Percentiles rank a stretch among this genome's conserved stretches.
Evolutionary conservation across 2,797 vertebrate genomes (phyloP).

Genomic region (Molossus molossus): DNA sequence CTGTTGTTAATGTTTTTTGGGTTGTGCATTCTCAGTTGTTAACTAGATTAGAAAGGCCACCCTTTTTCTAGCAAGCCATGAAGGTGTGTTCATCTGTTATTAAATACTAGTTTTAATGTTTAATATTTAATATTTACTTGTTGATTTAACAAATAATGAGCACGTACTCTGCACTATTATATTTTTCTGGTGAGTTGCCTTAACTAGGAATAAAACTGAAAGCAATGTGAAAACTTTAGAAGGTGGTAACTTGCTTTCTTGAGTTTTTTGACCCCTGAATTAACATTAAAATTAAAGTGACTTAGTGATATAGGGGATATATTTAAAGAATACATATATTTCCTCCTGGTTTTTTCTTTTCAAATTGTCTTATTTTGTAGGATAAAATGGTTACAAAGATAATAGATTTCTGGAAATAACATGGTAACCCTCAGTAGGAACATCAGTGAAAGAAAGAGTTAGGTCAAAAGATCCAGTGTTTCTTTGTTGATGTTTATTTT

Average conservation of each 20-base stretch:
- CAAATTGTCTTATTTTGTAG: neutral
- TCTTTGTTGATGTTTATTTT: neutral
- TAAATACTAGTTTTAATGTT: slow-evolving; percentile 28
- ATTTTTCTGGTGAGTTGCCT: neutral
- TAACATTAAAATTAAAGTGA: slow-evolving; percentile 32
- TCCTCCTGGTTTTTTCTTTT: slow-evolving; percentile 9
- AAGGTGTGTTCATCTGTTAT: slow-evolving; percentile 9
- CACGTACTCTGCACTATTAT: neutral
- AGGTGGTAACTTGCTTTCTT: neutral
- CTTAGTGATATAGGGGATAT: slow-evolving; percentile 16
- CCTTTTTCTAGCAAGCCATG: neutral
- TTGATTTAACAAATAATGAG: slow-evolving; percentile 1
- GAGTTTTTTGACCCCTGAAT: neutral
- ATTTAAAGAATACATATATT: neutral
- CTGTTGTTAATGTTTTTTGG: neutral
- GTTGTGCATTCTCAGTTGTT: neutral
- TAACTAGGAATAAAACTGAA: slow-evolving; percentile 24
- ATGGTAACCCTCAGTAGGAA: neutral
- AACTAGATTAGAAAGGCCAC: neutral
- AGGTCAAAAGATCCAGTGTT: neutral
- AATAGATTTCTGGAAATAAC: slow-evolving; percentile 23
- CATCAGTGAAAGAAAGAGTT: neutral
- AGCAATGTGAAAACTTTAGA: slow-evolving; percentile 2
- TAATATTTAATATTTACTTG: slow-evolving; percentile 3
- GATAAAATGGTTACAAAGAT: neutral